A percentile compares a stretch with the other conserved stretches of the same genome.
Conservation (phyloP, 2,797 vertebrate species). For the Malacoraja senta region DNA sequence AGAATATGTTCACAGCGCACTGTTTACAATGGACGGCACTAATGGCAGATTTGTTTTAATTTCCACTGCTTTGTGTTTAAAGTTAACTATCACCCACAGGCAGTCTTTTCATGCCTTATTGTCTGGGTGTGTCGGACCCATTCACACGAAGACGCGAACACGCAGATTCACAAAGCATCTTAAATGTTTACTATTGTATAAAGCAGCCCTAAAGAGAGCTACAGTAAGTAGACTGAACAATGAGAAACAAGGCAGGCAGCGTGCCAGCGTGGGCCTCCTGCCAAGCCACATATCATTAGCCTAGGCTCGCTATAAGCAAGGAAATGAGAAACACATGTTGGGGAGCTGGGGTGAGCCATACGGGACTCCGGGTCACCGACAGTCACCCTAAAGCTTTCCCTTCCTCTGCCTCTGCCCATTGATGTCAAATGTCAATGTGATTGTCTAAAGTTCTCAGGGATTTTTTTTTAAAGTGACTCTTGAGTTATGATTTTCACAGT, state of each 20-base stretch:
- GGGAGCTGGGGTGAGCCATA: slow-evolving; percentile 63
- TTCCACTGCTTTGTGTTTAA: slow-evolving; percentile 80
- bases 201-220: slow-evolving; percentile 58
- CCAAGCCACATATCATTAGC: slow-evolving; percentile 69
- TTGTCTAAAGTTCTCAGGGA: slow-evolving; percentile 63
- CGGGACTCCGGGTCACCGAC: slow-evolving; percentile 67
- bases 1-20: slow-evolving; percentile 71
- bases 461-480: slow-evolving; percentile 36
- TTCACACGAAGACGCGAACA: slow-evolving; percentile 48
- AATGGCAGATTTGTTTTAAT: slow-evolving; percentile 91
- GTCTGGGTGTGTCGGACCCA: slow-evolving; percentile 67
- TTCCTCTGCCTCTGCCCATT: slow-evolving; percentile 51
- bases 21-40: slow-evolving; percentile 87
- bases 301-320: slow-evolving; percentile 68
- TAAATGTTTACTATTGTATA: slow-evolving; percentile 63
- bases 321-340: slow-evolving; percentile 72
- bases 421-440: slow-evolving; percentile 68
- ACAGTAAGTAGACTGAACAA: slow-evolving; percentile 69
- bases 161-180: slow-evolving; percentile 41
- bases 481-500: slow-evolving; percentile 60
- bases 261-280: slow-evolving; percentile 61
- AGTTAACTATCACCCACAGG: slow-evolving; percentile 62
- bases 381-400: slow-evolving; percentile 52
- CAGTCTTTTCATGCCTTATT: slow-evolving; percentile 46
- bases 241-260: slow-evolving; percentile 69